These are phyloP conservation scores for Syngnathus scovelli DNA, from an alignment of 2,113 vertebrate genomes.

Conservation along the genomic window DNA sequence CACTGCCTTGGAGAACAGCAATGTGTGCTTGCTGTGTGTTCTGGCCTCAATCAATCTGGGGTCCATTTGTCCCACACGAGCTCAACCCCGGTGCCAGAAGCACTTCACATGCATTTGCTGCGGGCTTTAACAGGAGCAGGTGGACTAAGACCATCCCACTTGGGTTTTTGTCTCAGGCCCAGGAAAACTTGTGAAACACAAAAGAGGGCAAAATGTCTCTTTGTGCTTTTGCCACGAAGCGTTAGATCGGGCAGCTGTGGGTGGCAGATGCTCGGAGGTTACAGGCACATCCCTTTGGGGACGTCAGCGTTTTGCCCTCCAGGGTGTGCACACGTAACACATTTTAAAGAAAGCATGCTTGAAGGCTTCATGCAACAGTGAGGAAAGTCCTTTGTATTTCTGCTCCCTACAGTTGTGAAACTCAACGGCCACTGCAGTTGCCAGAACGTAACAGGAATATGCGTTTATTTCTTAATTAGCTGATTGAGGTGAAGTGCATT, in stretches of 20 bases:
- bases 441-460: neutral
- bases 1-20: conserved; percentile 42
- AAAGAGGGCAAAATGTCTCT: conserved; percentile 57
- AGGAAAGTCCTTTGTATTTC: neutral
- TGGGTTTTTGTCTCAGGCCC: conserved; percentile 47
- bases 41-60: conserved; percentile 59
- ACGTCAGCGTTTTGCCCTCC: conserved; percentile 56
- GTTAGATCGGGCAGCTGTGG: conserved; percentile 61
- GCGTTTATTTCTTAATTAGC: neutral
- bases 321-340: conserved; percentile 48
- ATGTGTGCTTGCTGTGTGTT: conserved; percentile 54
- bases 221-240: conserved; percentile 46
- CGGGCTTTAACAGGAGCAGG: conserved; percentile 48
- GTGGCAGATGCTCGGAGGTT: conserved; percentile 65
- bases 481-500: neutral
- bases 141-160: conserved; percentile 45
- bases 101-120: conserved; percentile 52
- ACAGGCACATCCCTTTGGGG: conserved; percentile 53
- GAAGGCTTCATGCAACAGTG: conserved; percentile 3
- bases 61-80: conserved; percentile 62
- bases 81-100: conserved; percentile 55
- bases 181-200: conserved; percentile 56
- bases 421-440: neutral
- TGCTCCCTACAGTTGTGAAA: neutral
- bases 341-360: conserved; percentile 38